Evolutionary conservation across 2,888 invertebrate species (phyloP), one percentile per base, ranked within the genome.

Genomic region (Drosophila nigricruria): DNA sequence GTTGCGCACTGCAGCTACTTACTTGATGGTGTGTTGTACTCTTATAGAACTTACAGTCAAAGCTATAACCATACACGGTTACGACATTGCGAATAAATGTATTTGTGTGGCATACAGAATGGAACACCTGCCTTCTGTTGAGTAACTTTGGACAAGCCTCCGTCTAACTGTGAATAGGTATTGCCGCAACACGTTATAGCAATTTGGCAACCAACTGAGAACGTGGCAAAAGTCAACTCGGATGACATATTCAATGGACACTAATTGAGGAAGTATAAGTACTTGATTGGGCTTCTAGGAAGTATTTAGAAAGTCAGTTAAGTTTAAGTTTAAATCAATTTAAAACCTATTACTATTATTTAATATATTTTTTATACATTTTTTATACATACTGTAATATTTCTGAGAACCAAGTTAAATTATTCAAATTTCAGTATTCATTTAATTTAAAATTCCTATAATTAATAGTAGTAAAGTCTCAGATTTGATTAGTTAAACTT

Each of bases 1-100:
- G 49, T 42, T 64, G 49, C 64, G 34, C 27, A 14, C 14, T 53
- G 32, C 64, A 32, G 47, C 23, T 32, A 30, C 20, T 34, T 32
- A 30, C 20, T 34, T n/a, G 10, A 62, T 34, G 32, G 18, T 25
- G 18, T 27, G 32, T 14, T 10, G 27, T 18, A 5, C 53, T 32
- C 27, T 58, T 57, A 62, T 40, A 14, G 14, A 30, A 38, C 32
- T 56, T 32, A 16, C 61, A 60, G 30, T 32, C 10, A 1, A 9
- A 14, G 9, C 40, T 30, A 30, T 42, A 56, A 42, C 20, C 23
- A 5, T 9, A 5, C 18, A n/a, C 14, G 36, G 30, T 32, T 63
- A 18, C 32, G 38, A 12, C 38, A 47, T 45, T 14, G 12, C 16
- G 18, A 2, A 6, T 16, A 23, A 12, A 9, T 20, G 18, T 3